These are phyloP conservation scores for Austrofundulus limnaeus DNA, from an alignment of 2,113 vertebrate species.

Conservation along the genomic window DNA sequence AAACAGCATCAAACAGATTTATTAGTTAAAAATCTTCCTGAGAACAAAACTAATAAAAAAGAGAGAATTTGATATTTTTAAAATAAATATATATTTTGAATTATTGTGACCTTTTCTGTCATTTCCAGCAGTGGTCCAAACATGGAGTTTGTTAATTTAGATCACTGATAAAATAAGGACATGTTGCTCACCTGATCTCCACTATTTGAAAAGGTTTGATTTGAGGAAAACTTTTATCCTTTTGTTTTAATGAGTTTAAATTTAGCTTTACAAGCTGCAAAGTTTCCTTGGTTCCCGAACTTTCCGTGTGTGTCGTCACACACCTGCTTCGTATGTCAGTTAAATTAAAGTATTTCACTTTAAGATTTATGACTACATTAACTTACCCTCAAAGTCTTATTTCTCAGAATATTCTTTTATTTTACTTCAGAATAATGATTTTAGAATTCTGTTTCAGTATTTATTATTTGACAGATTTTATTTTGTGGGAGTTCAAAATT, in stretches of 20 bases:
- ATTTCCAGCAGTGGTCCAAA: slow-evolving; percentile 23
- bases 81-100: neutral
- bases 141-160: slow-evolving; percentile 65
- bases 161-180: slow-evolving; percentile 35
- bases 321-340: neutral
- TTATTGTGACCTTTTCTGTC: slow-evolving; percentile 19
- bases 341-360: no score
- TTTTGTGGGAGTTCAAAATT: no score
- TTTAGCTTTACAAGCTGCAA: neutral
- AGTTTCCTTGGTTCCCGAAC: neutral
- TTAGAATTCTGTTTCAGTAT: no score
- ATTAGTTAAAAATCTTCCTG: no score
- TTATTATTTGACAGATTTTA: no score
- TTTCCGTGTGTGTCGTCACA: neutral
- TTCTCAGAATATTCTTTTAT: no score
- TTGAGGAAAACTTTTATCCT: no score
- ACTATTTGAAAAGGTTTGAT: neutral
- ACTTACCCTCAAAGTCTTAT: no score
- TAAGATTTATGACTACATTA: no score
- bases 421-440: no score
- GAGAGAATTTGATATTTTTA: neutral
- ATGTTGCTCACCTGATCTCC: neutral
- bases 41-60: no score
- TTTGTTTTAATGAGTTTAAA: neutral
- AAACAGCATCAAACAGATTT: no score